phyloP scores from a whole-genome alignment of 2,797 vertebrate species.

The Epinephelus awoara region DNA sequence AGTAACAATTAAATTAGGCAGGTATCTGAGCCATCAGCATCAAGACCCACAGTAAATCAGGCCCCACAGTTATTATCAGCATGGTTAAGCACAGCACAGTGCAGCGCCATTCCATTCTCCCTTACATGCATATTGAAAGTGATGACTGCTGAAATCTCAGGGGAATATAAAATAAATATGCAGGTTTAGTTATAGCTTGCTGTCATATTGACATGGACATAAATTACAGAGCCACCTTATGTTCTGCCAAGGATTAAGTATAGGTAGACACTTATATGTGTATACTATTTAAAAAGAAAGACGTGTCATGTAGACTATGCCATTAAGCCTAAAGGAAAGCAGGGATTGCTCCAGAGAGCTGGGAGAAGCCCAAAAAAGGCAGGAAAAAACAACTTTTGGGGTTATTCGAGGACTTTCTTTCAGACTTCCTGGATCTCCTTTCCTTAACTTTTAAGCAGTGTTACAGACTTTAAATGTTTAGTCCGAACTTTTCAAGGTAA shows the following conservation, averaged over 20 bases:
- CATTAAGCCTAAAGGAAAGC: neutral
- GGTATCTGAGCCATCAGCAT: constrained; percentile 75
- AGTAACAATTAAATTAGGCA: constrained; percentile 77
- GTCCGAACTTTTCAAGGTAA: neutral
- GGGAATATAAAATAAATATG: constrained; percentile 56
- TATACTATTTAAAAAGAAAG: constrained; percentile 1
- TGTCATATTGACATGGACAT: constrained; percentile 22
- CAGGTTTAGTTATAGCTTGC: constrained; percentile 24
- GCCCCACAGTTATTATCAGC: constrained; percentile 73
- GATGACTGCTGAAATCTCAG: constrained; percentile 61
- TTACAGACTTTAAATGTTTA: neutral
- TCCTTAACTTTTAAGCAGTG: neutral
- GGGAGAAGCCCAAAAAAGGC: neutral
- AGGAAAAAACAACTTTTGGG: too few relatives aligned
- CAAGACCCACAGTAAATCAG: constrained; percentile 70
- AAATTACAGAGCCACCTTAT: constrained; percentile 34
- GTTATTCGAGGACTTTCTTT: neutral
- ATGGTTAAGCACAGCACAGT: constrained; percentile 72
- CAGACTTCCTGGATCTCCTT: constrained; percentile 2
- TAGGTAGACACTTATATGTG: neutral
- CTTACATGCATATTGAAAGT: constrained; percentile 56
- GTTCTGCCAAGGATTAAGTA: constrained; percentile 1
- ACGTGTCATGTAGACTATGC: too few relatives aligned
- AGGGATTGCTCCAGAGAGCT: neutral
- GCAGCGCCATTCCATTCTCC: constrained; percentile 38